Percentiles rank a stretch among this genome's conserved stretches.
Conservation (phyloP, 2,113 vertebrate genomes). For the Misgurnus mizolepis region DNA sequence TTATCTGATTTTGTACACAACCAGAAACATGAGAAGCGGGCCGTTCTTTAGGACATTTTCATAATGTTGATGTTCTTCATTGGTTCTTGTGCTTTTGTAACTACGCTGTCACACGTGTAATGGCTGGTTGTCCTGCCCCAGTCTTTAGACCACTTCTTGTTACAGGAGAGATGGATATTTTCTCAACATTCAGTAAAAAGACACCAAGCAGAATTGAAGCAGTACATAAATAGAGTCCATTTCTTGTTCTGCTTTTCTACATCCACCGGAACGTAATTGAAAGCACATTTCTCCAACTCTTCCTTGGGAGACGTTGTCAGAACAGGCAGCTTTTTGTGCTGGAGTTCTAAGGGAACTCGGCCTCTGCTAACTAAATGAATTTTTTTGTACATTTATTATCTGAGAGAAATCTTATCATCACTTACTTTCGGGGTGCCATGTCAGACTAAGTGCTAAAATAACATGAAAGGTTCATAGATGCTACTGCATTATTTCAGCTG, state of each 20-base stretch:
- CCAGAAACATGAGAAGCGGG: neutral
- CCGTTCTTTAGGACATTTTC: constrained; percentile 52
- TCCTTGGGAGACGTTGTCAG: constrained; percentile 60
- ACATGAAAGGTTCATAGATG: constrained; percentile 4
- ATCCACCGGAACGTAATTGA: constrained; percentile 87
- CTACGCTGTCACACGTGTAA: no score
- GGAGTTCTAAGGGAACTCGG: constrained; percentile 44
- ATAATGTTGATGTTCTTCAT: constrained; percentile 52
- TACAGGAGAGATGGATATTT: constrained; percentile 85
- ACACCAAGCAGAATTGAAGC: constrained; percentile 85
- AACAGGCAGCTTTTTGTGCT: constrained; percentile 71
- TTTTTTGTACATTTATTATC: constrained; percentile 31
- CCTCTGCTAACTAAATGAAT: constrained; percentile 14
- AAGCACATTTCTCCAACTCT: constrained; percentile 83
- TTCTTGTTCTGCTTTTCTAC: constrained; percentile 61
- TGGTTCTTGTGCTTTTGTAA: no score
- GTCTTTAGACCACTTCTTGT: constrained; percentile 79
- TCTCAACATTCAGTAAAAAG: constrained; percentile 82
- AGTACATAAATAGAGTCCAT: constrained; percentile 87
- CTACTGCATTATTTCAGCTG: neutral
- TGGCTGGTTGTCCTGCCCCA: no score
- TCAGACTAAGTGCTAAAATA: constrained; percentile 17
- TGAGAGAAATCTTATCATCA: constrained; percentile 18
- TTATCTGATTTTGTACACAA: neutral
- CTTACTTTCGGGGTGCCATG: neutral